Evolutionary conservation across 2,797 vertebrate species (phyloP), one percentile per base, ranked within the genome.

Genomic region (Heliangelus exortis): DNA sequence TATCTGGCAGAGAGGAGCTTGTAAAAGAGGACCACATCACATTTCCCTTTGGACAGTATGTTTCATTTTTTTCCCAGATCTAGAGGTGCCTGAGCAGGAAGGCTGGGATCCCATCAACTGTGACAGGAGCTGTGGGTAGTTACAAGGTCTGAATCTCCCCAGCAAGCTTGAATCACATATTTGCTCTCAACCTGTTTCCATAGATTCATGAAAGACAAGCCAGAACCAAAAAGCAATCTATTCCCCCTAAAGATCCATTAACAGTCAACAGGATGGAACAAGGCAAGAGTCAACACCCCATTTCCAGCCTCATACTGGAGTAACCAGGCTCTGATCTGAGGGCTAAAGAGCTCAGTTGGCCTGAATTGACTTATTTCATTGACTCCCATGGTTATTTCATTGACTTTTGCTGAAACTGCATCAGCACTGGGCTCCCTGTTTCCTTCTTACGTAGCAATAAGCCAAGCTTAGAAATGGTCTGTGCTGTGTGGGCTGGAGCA

Each of bases 341-440:
- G 79, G 85, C 84, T 90, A 83, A 94, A 73, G 31, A 90, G 61
- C 87, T 73, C 89, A 36, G 15, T 4, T 86, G 69, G 82, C 82
- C 82, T 68, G 25, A 66, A 84, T 0, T 79, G 91, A 43, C 77
- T 25, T 12, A 53, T 95, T 96, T 95, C 31, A 51, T 81, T 83
- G 86, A 78, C 63, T 84, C 59, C 14, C 74, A 76, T 16, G 26
- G 55, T 50, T 68, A 65, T 68, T 93, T 47, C 53, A 76, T 59
- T 76, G 80, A 93, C 54, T 93, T 58, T 13, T 77, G 66, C 29
- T 66, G 58, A 53, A 71, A 39, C 28, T 43, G 4, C 69, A 83
- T 33, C 89, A 76, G 84, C 47, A 57, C 58, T 43, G 57, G 47
- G 75, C 81, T 89, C 76, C 14, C 47, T 7, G 31, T 12, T 59